A percentile compares a stretch with the other conserved stretches of the same genome.
These are phyloP conservation scores for Cyprinodon diabolis DNA, from an alignment of 2,797 vertebrate genomes.

Conservation along the genomic window DNA sequence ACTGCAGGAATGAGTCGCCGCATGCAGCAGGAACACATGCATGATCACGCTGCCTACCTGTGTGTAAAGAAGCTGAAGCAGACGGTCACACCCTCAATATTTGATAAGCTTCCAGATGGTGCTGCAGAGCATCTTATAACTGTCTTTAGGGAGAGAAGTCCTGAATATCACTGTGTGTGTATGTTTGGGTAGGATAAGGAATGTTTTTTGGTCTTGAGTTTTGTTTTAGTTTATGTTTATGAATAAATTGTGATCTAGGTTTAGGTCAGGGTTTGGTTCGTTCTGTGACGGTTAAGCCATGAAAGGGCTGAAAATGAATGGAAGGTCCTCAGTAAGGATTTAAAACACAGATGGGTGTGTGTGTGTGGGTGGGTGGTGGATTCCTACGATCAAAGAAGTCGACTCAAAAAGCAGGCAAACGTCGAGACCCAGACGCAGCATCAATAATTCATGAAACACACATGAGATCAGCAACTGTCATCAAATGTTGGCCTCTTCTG, in stretches of 20 bases:
- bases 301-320: too few relatives aligned
- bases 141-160: slow-evolving; percentile 43
- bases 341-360: slow-evolving; percentile 6
- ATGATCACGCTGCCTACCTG: slow-evolving; percentile 1
- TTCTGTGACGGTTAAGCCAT: too few relatives aligned
- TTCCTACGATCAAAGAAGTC: slow-evolving; percentile 60
- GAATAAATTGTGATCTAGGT: too few relatives aligned
- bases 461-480: slow-evolving; percentile 15
- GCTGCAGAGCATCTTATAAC: slow-evolving; percentile 50
- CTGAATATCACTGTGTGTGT: neutral
- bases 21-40: slow-evolving; percentile 3
- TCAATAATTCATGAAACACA: slow-evolving; percentile 60
- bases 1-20: neutral
- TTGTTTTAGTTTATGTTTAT: too few relatives aligned
- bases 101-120: slow-evolving; percentile 70
- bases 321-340: too few relatives aligned
- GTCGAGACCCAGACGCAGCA: slow-evolving; percentile 58
- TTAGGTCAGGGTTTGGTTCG: too few relatives aligned
- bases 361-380: slow-evolving; percentile 6
- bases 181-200: neutral
- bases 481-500: neutral
- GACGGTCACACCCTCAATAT: slow-evolving; percentile 59
- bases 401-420: slow-evolving; percentile 43
- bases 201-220: too few relatives aligned
- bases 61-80: slow-evolving; percentile 16